Evolutionary conservation across 2,113 vertebrate species (phyloP).

Genomic region (Monarcha castaneiventris): DNA sequence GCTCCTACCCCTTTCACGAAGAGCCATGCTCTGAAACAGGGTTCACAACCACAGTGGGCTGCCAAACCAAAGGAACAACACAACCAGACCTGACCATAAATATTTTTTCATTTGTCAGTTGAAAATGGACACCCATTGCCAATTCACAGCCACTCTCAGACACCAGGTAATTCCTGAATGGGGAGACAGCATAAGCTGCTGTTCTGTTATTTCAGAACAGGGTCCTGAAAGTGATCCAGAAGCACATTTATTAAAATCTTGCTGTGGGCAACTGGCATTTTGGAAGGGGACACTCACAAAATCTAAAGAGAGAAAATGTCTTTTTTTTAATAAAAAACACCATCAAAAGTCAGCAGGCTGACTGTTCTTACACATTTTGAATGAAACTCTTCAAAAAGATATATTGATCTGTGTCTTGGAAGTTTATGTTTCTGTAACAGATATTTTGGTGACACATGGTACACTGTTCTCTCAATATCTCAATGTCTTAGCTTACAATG

Average conservation of each 20-base stretch:
- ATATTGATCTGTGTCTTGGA: not conserved
- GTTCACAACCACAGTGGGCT: not conserved
- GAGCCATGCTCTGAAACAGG: not conserved
- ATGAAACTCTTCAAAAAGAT: not conserved
- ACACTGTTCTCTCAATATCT: not conserved
- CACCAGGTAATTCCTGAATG: not conserved
- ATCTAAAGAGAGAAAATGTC: not conserved
- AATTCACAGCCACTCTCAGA: not conserved
- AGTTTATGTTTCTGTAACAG: not conserved
- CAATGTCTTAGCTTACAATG: too few relatives aligned
- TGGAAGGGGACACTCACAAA: not conserved
- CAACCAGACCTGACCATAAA: not conserved
- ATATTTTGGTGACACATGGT: not conserved
- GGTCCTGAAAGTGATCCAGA: not conserved
- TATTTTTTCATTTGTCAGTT: not conserved
- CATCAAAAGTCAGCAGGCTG: not conserved
- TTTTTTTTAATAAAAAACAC: not conserved
- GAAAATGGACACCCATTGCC: not conserved
- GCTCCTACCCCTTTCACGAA: not conserved
- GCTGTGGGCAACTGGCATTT: not conserved
- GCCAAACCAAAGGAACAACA: not conserved
- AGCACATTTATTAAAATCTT: not conserved
- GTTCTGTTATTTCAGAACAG: not conserved
- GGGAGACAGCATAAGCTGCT: not conserved
- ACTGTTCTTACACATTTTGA: not conserved